Base-by-base conservation (phyloP, 2,113 vertebrate species). In the Cacatua alba region DNA sequence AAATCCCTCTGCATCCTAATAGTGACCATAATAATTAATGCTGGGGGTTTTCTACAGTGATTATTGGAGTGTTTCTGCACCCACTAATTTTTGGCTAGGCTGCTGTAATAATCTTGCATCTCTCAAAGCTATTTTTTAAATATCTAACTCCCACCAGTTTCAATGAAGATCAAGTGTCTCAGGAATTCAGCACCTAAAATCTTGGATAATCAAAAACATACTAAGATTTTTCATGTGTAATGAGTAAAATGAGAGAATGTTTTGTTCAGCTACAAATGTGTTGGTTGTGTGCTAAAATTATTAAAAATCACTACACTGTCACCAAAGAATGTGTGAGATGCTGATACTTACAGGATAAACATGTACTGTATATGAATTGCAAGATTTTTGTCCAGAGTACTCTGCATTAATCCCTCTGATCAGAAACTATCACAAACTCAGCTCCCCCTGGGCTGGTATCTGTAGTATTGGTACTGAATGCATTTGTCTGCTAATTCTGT, bases 131-230 rank as follows among this genome's bases (percentile, higher is more conserved):
- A 2, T 16, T 62, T 31, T 4, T 33, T 17, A 25, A 6, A 0
- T 6, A 0, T 21, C 7, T 57, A 24, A 28, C 8, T 23, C 10
- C 10, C 20, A 10, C 15, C 26, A 26, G 6, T 3, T 59, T 46
- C 60, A 11, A 2, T 3, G 24, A n/a, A n/a, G 14, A 65, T 13
- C 0, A 24, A n/a, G 6, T 51, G 11, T 8, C 19, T 6, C 0
- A 2, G 41, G 21, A 75, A 53, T 37, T 51, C 13, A 33, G 8
- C 39, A 60, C 26, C 11, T 29, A 20, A 76, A 44, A 57, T 7
- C 0, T 25, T 44, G 13, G 39, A 7, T 5, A 4, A 33, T 7
- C 5, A 1, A 52, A 86, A 25, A 11, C 0, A 0, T 15, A 11
- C 18, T 9, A 19, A 64, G 7, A 9, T 49, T 53, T 77, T 49